Evolutionary conservation across 2,888 invertebrate genomes (phyloP).

Genomic region (Rotaria macrura): DNA sequence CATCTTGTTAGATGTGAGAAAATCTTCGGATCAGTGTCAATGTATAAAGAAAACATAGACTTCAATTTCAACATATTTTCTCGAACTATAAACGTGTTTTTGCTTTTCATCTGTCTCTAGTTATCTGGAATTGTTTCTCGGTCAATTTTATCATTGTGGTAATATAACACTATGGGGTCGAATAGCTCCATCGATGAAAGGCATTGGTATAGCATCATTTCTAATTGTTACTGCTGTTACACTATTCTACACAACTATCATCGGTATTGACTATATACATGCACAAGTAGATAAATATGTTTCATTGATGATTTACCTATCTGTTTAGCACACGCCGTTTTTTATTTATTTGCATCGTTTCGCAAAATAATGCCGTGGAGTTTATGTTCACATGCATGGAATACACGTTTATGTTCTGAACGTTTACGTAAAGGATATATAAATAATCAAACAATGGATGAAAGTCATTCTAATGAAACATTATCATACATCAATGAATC

Average conservation of each 20-base stretch:
- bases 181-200: slow-evolving; percentile 27
- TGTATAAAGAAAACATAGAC: too few species aligned
- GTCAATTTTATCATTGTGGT: slow-evolving; percentile 31
- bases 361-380: slow-evolving; percentile 48
- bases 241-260: slow-evolving; percentile 31
- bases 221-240: slow-evolving; percentile 31
- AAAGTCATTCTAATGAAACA: background rate
- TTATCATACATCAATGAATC: background rate
- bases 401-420: slow-evolving; percentile 53
- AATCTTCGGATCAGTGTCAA: too few species aligned
- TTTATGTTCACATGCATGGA: slow-evolving; percentile 48
- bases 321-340: slow-evolving; percentile 55
- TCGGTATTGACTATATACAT: background rate
- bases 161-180: slow-evolving; percentile 31
- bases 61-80: too few species aligned
- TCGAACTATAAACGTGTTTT: too few species aligned
- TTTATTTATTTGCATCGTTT: slow-evolving; percentile 42
- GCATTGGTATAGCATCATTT: slow-evolving; percentile 28
- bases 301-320: too few species aligned
- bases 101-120: background rate
- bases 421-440: background rate
- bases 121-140: slow-evolving; percentile 52
- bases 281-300: background rate
- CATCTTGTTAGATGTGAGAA: background rate
- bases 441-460: background rate